Conservation (phyloP, 2,888 invertebrate species). For the Mythimna ferrago region DNA sequence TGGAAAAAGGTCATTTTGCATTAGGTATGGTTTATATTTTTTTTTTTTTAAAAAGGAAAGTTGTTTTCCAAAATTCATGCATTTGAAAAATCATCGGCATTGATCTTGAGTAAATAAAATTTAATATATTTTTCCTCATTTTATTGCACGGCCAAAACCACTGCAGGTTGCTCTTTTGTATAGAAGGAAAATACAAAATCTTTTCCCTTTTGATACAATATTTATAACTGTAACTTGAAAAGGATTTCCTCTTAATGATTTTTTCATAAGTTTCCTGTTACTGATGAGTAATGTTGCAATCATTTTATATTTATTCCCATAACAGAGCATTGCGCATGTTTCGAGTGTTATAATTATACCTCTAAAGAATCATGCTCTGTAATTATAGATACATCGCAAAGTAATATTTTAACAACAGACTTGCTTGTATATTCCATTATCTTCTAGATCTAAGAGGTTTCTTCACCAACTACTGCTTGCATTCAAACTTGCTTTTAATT, state of each 20-base stretch:
- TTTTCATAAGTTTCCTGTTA: background rate
- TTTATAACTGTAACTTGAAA: background rate
- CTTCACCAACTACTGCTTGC: conserved; percentile 3
- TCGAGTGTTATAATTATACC: conserved; percentile 29
- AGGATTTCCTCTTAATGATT: background rate
- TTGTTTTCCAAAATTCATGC: no score
- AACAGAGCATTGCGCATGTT: conserved; percentile 9
- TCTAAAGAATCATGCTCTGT: conserved; percentile 5
- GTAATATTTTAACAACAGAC: conserved; percentile 31
- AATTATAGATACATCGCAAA: conserved; percentile 44
- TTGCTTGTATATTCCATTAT: background rate
- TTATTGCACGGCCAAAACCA: background rate
- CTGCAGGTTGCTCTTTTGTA: background rate
- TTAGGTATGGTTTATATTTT: background rate
- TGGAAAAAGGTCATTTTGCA: background rate
- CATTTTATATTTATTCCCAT: conserved; percentile 12
- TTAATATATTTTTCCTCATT: conserved; percentile 9
- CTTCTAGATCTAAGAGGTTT: conserved; percentile 20
- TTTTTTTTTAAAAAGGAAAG: no score
- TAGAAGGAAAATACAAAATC: conserved; percentile 1
- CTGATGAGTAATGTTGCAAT: conserved; percentile 6
- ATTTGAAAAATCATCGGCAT: background rate
- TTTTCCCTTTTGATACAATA: background rate
- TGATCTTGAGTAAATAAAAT: background rate
- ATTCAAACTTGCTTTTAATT: conserved; percentile 4